Evolutionary conservation across 2,888 invertebrate species (phyloP).

Genomic region (Drosophila longiperda): DNA sequence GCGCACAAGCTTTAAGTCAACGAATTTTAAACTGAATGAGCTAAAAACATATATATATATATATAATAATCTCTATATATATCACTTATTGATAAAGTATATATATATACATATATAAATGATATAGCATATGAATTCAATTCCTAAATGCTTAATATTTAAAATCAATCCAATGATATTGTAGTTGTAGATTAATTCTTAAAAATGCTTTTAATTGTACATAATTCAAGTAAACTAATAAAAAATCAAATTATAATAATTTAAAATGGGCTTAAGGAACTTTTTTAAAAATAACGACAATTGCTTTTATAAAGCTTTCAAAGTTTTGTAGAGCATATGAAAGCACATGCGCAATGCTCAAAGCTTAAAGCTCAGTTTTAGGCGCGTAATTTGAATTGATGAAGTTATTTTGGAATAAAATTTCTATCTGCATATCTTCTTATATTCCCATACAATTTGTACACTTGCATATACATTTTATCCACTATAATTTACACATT

Average conservation of each 20-base stretch:
- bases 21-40: slow-evolving; percentile 65
- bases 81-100: slow-evolving; percentile 30
- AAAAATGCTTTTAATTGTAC: slow-evolving; percentile 77
- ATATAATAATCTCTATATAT: slow-evolving; percentile 20
- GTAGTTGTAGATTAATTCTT: slow-evolving; percentile 53
- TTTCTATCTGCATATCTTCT: neutral
- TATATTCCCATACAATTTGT: slow-evolving; percentile 5
- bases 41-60: slow-evolving; percentile 7
- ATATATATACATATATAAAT: slow-evolving; percentile 31
- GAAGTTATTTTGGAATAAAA: neutral
- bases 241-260: slow-evolving; percentile 16
- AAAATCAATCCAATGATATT: slow-evolving; percentile 44
- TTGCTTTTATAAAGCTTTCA: neutral
- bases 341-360: slow-evolving; percentile 14
- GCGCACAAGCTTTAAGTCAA: slow-evolving; percentile 65
- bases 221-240: slow-evolving; percentile 56
- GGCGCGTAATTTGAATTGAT: slow-evolving; percentile 16
- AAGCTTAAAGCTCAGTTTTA: slow-evolving; percentile 12
- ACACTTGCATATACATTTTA: slow-evolving; percentile 9
- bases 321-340: neutral
- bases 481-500: slow-evolving; percentile 25
- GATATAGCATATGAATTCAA: slow-evolving; percentile 53
- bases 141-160: slow-evolving; percentile 68
- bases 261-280: slow-evolving; percentile 1
- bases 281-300: slow-evolving; percentile 2